These are phyloP conservation scores for Diuraphis noxia DNA, from an alignment of 1,140 invertebrate species.

Conservation along the genomic window DNA sequence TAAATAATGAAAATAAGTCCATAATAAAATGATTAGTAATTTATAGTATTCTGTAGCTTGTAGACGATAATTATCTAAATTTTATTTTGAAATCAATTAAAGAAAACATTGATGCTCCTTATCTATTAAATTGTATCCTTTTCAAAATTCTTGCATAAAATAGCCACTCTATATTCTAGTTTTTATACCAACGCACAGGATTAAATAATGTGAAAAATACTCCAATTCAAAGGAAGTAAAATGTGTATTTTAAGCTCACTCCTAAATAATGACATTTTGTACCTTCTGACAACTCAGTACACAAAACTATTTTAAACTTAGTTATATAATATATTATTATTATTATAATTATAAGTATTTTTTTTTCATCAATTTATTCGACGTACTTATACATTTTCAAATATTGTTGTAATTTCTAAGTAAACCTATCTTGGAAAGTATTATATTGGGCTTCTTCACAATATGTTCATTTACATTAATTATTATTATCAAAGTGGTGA, in stretches of 20 bases:
- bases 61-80: neutral
- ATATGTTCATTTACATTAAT: neutral
- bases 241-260: neutral
- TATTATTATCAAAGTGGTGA: neutral
- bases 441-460: neutral
- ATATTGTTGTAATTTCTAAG: neutral
- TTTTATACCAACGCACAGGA: neutral
- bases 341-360: neutral
- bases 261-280: neutral
- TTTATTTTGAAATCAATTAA: neutral
- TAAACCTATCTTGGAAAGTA: neutral
- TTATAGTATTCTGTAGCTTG: no score
- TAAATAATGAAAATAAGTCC: no score
- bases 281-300: neutral
- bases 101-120: neutral
- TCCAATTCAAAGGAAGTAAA: neutral
- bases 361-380: neutral
- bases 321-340: no score
- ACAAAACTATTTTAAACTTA: neutral
- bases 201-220: neutral
- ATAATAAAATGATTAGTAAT: no score
- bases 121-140: neutral
- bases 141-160: neutral
- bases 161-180: neutral
- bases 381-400: neutral